A percentile compares a stretch with the other conserved stretches of the same genome.
These are phyloP conservation scores for Phasianus colchicus DNA, from an alignment of 2,113 vertebrate species.

Conservation along the genomic window DNA sequence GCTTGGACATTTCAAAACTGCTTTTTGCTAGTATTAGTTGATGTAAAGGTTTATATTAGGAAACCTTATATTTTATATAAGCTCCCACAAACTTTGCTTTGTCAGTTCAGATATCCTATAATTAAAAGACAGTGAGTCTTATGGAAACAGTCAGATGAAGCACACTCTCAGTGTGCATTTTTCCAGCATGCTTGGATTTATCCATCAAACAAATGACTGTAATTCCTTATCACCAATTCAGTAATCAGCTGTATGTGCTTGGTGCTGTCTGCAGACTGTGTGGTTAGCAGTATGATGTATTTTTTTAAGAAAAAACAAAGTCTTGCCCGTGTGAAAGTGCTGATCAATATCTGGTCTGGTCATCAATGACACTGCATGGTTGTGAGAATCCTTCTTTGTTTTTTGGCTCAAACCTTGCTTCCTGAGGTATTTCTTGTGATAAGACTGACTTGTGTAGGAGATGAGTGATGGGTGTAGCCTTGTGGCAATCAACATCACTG, in stretches of 20 bases:
- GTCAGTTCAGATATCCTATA: slow-evolving; percentile 20
- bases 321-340: neutral
- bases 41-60: neutral
- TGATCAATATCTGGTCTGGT: neutral
- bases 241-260: neutral
- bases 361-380: neutral
- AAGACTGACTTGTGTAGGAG: no score
- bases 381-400: no score
- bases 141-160: slow-evolving; percentile 35
- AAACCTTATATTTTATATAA: slow-evolving; percentile 1
- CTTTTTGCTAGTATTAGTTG: neutral
- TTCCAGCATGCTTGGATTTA: neutral
- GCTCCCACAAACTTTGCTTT: slow-evolving; percentile 26
- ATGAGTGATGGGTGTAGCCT: no score
- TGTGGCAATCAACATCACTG: no score
- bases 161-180: neutral
- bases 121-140: slow-evolving; percentile 4
- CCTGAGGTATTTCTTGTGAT: no score
- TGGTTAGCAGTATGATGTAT: neutral
- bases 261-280: neutral
- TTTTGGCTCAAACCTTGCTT: no score
- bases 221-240: neutral
- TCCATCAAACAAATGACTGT: neutral
- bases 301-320: neutral
- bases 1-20: neutral